These are phyloP conservation scores for Epiblema foenella DNA, from an alignment of 2,888 invertebrate species.

Conservation along the genomic window DNA sequence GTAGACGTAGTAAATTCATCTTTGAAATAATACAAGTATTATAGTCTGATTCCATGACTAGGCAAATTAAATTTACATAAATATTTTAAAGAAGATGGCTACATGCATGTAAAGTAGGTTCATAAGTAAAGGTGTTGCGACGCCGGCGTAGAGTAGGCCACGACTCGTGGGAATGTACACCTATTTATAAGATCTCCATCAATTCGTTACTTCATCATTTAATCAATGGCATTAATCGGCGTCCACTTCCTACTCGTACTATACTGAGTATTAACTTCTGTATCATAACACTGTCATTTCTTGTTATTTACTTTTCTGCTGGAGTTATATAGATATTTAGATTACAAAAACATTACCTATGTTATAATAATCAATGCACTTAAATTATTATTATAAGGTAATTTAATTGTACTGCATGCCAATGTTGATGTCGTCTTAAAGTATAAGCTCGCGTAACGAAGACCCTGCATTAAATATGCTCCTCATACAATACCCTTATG, in stretches of 20 bases:
- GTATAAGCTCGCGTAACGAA: constrained; percentile 35
- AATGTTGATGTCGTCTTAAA: constrained; percentile 41
- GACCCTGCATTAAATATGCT: constrained; percentile 17
- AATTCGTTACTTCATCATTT: constrained; percentile 23
- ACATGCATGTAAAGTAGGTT: constrained; percentile 17
- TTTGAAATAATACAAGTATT: constrained; percentile 18
- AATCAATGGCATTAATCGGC: constrained; percentile 1
- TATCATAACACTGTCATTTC: constrained; percentile 1
- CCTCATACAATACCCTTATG: constrained; percentile 39
- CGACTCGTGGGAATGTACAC: constrained; percentile 19
- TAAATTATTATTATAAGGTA: constrained; percentile 36
- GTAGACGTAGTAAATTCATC: constrained; percentile 17
- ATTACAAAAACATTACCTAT: constrained; percentile 26
- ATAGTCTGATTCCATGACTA: constrained; percentile 7
- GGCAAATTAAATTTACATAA: constrained; percentile 19
- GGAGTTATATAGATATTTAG: constrained; percentile 18
- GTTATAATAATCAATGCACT: constrained; percentile 33
- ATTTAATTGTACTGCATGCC: constrained; percentile 39
- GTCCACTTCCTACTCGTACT: constrained; percentile 3
- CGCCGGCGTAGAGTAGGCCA: constrained; percentile 30
- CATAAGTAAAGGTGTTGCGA: constrained; percentile 18
- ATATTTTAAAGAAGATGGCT: constrained; percentile 15
- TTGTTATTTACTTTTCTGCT: constrained; percentile 7
- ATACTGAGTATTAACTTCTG: neutral
- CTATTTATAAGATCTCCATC: constrained; percentile 23